Conservation (phyloP, 2,113 vertebrate genomes). For the Aix galericulata region DNA sequence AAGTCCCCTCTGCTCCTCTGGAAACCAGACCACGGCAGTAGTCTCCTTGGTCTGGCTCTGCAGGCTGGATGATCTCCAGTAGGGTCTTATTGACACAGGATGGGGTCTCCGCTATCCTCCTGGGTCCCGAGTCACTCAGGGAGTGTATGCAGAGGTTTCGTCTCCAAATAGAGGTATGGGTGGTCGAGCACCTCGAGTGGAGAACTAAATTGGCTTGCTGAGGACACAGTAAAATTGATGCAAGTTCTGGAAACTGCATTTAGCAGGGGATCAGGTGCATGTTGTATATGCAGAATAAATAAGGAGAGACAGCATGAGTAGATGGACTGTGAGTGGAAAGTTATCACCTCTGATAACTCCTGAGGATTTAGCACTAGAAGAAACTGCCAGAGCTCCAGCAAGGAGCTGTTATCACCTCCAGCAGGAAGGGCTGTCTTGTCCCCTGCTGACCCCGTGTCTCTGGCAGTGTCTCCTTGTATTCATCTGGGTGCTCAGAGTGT, state of each 20-base stretch:
- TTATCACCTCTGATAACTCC: not conserved
- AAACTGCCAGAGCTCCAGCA: conserved; percentile 7
- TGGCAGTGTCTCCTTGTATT: not conserved
- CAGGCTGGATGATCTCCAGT: fast-evolving
- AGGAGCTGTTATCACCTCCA: conserved; percentile 4
- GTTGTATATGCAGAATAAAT: not conserved
- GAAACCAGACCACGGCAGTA: not conserved
- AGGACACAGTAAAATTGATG: not conserved
- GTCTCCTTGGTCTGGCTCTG: not conserved
- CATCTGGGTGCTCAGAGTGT: not conserved
- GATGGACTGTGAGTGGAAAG: not conserved
- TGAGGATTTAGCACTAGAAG: not conserved
- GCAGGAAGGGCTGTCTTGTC: not conserved
- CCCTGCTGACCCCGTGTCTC: not conserved
- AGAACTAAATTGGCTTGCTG: not conserved
- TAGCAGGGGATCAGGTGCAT: not conserved
- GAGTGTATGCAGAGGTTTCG: not conserved
- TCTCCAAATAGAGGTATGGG: not conserved
- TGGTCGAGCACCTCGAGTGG: not conserved
- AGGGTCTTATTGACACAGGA: not conserved
- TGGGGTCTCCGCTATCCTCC: not conserved
- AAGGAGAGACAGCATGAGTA: not conserved
- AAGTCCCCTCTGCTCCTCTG: not conserved
- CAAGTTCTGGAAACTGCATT: not conserved
- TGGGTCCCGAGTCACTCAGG: not conserved